A percentile compares a stretch with the other conserved stretches of the same genome.
Evolutionary conservation across 2,888 invertebrate species (phyloP).

Genomic region (Macaria notata): DNA sequence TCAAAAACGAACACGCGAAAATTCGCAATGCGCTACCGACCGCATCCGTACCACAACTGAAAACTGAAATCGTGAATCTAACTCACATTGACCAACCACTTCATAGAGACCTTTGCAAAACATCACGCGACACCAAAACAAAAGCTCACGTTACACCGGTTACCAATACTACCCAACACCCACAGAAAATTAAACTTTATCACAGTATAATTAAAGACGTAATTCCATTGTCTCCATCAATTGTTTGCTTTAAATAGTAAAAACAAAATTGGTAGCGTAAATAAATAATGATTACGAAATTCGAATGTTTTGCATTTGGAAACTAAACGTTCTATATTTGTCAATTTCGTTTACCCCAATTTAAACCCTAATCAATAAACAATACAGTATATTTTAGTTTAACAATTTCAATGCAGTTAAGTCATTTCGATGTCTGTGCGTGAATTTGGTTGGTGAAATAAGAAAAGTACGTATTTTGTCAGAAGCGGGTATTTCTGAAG

Average conservation of each 20-base stretch:
- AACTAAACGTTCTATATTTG: not conserved
- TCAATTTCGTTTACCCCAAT: not conserved
- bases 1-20: slow-evolving; percentile 10
- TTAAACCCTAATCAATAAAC: not conserved
- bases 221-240: slow-evolving; percentile 2
- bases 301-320: slow-evolving; percentile 20
- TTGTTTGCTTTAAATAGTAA: slow-evolving; percentile 19
- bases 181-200: slow-evolving; percentile 8
- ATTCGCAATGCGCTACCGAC: slow-evolving; percentile 47
- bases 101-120: slow-evolving; percentile 26
- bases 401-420: slow-evolving; percentile 6
- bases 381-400: slow-evolving; percentile 17
- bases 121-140: not conserved
- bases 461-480: slow-evolving; percentile 17
- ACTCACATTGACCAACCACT: slow-evolving; percentile 32
- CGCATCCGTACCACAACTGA: slow-evolving; percentile 53
- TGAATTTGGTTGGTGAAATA: slow-evolving; percentile 27
- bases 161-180: not conserved
- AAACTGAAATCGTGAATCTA: slow-evolving; percentile 47
- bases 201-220: not conserved
- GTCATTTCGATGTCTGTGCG: slow-evolving; percentile 27
- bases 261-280: slow-evolving; percentile 26
- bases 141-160: slow-evolving; percentile 15
- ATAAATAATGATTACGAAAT: slow-evolving; percentile 35
- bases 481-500: slow-evolving; percentile 7